A percentile compares a stretch with the other conserved stretches of the same genome.
phyloP scores from a whole-genome alignment of 35 echinoderm and acorn worm genomes.

The Holothuria glaberrima region DNA sequence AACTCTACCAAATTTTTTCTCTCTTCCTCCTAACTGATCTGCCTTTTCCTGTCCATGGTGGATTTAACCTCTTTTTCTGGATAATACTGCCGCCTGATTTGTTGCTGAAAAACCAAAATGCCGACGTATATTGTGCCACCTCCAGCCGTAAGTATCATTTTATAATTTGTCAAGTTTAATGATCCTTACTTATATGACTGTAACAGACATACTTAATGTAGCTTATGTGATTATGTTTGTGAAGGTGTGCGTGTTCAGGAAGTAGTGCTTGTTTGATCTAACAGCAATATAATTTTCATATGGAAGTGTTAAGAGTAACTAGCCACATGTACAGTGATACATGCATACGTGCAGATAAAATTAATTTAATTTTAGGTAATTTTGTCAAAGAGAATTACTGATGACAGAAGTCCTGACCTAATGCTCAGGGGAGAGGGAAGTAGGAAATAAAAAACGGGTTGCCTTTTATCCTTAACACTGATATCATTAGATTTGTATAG shows the following conservation, averaged over 20 bases:
- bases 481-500: too few relatives aligned
- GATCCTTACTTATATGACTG: background rate
- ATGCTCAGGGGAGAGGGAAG: too few relatives aligned
- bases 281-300: background rate
- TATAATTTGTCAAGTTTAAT: background rate
- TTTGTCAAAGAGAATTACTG: too few relatives aligned
- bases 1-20: background rate
- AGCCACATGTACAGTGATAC: too few relatives aligned
- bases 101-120: constrained; percentile 7
- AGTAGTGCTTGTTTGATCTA: background rate
- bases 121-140: constrained; percentile 28
- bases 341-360: too few relatives aligned
- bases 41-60: constrained; percentile 10
- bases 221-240: too few relatives aligned
- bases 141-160: constrained; percentile 19
- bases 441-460: too few relatives aligned
- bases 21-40: background rate
- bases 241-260: background rate
- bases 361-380: too few relatives aligned
- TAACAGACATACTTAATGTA: too few relatives aligned
- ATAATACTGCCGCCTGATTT: constrained; percentile 7
- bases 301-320: background rate
- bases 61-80: background rate
- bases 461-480: too few relatives aligned
- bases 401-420: too few relatives aligned